These are phyloP conservation scores for Lutraria lutraria DNA, from an alignment of 2,888 invertebrate genomes.

Conservation along the genomic window DNA sequence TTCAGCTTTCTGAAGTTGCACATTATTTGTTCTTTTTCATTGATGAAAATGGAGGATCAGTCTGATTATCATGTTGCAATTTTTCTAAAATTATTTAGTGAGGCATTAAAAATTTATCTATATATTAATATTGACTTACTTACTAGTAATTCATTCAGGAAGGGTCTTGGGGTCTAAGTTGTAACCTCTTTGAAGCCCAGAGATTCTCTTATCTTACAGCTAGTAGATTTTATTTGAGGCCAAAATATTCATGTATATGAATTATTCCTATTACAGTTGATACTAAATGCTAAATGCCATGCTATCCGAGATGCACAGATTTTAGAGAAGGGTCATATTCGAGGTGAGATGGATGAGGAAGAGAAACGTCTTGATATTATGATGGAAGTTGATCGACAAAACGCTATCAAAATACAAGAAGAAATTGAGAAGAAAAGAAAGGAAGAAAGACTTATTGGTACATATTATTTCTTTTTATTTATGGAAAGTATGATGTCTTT, in stretches of 20 bases:
- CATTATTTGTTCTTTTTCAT: not conserved
- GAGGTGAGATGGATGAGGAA: slow-evolving; percentile 84
- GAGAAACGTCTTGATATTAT: slow-evolving; percentile 86
- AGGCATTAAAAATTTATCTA: no score
- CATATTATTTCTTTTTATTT: not conserved
- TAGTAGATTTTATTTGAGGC: no score
- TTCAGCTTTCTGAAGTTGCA: not conserved
- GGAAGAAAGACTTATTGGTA: slow-evolving; percentile 83
- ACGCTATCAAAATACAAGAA: slow-evolving; percentile 85
- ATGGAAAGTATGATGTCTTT: not conserved
- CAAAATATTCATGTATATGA: no score
- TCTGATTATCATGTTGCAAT: no score
- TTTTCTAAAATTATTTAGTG: no score
- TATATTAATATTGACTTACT: no score
- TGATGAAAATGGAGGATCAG: no score
- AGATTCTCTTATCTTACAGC: no score
- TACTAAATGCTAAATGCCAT: slow-evolving; percentile 87
- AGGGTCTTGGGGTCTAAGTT: no score
- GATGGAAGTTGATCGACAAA: slow-evolving; percentile 87
- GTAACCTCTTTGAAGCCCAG: no score
- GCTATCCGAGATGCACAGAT: slow-evolving; percentile 87
- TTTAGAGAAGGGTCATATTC: slow-evolving; percentile 85
- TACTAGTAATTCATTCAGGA: no score
- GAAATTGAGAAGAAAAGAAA: slow-evolving; percentile 85
- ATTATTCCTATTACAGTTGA: slow-evolving; percentile 80